phyloP scores from a whole-genome alignment of 1,140 invertebrate genomes.

The Streblospio benedicti region DNA sequence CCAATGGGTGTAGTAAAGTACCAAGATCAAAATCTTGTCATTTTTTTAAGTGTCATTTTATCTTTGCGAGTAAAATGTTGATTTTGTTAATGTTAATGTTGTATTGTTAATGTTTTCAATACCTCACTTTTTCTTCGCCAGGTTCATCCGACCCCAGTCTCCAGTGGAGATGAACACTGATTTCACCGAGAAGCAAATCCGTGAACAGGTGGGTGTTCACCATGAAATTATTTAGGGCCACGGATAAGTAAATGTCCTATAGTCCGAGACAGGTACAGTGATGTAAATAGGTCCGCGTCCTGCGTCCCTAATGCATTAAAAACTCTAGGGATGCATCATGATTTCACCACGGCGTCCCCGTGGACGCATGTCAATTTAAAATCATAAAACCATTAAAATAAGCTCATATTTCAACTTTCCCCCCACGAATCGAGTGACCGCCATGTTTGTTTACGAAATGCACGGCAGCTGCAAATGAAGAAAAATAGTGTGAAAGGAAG shows the following conservation, averaged over 20 bases:
- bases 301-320: not conserved
- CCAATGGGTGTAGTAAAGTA: not conserved
- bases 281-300: not conserved
- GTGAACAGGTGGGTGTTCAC: slow-evolving; percentile 31
- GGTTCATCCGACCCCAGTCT: slow-evolving; percentile 18
- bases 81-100: not conserved
- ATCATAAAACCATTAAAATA: not conserved
- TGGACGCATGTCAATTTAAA: not conserved
- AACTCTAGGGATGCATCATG: not conserved
- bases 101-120: not conserved
- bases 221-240: not conserved
- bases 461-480: not conserved
- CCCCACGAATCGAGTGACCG: no score
- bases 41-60: not conserved
- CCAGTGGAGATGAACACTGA: slow-evolving; percentile 36
- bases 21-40: not conserved
- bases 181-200: slow-evolving; percentile 37
- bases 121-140: not conserved
- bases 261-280: not conserved
- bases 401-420: no score
- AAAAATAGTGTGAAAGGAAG: not conserved
- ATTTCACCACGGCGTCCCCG: not conserved
- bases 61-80: not conserved
- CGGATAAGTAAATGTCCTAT: no score
- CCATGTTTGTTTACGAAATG: no score